Evolutionary conservation across 2,888 invertebrate genomes (phyloP).

Genomic region (Leptopilina drosophilae): DNA sequence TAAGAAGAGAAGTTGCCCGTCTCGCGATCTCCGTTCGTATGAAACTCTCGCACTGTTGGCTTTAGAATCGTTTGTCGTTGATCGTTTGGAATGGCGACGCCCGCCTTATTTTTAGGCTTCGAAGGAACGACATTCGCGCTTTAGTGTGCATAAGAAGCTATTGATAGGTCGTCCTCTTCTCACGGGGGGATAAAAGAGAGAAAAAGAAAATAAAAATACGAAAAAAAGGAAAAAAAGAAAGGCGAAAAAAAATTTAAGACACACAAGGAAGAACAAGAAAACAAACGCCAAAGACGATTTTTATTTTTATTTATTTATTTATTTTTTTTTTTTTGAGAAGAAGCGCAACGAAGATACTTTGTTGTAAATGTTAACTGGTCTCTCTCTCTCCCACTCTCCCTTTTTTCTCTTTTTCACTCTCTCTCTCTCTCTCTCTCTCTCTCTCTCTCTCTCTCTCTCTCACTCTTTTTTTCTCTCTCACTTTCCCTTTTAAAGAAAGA

Average conservation of each 20-base stretch:
- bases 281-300: slow-evolving; percentile 36
- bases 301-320: not conserved
- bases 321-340: not conserved
- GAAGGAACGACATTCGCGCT: slow-evolving; percentile 73
- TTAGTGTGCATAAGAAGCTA: slow-evolving; percentile 71
- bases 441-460: too few species aligned
- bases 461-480: too few species aligned
- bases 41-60: not conserved
- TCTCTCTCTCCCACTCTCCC: too few species aligned
- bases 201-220: too few species aligned
- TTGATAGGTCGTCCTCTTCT: slow-evolving; percentile 69
- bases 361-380: not conserved
- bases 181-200: slow-evolving; percentile 43
- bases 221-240: slow-evolving; percentile 46
- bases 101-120: slow-evolving; percentile 70
- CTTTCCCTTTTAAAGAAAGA: too few species aligned
- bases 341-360: slow-evolving; percentile 35
- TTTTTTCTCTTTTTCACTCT: too few species aligned
- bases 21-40: too few species aligned
- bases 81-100: slow-evolving; percentile 53
- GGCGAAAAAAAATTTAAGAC: slow-evolving; percentile 42
- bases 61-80: slow-evolving; percentile 35
- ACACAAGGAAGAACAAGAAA: slow-evolving; percentile 55
- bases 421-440: too few species aligned
- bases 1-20: too few species aligned